Base-by-base conservation (phyloP, 2,888 invertebrate genomes). In the Glaucopsyche alexis region DNA sequence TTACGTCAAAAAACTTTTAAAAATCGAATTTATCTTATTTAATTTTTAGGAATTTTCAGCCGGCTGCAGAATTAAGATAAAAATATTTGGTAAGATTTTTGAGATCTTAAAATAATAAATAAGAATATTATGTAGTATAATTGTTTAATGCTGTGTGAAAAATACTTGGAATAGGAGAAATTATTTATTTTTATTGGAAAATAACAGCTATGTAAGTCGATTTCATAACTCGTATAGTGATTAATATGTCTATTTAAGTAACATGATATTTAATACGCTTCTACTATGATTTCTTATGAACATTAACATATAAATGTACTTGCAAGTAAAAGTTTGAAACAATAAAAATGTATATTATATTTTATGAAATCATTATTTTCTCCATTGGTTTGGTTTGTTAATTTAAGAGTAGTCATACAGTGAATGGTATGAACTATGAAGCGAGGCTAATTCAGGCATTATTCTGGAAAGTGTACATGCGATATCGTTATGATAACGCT, bases 391-490 rank as follows among this genome's bases (percentile, higher is more conserved):
- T 47, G 29, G 67, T 69, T 69, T 69, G 49, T 49, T 69, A 67
- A 67, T 45, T 45, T 66, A 14, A 69, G 29, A 69, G 29, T 29
- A 29, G 47, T 47, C 45, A 16, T 67, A 19, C 42, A 66, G 42
- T 66, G 14, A 19, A 16, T 67, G 45, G 73, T 74, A 76, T 74
- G 67, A 71, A 72, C 72, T 74, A 76, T 74, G 67, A 71, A 72
- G 74, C 78, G 76, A 75, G 47, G 74, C 74, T 73, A 78, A 77
- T 78, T 75, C 66, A 60, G 66, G 75, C 29, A 40, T 74, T 75
- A 78, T 77, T 78, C 78, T 76, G 70, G 72, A 72, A 14, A 55
- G 13, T n/a, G 49, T 55, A 19, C n/a, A n/a, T n/a, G 64, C 42
- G 13, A 73, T 29, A 47, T 55, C 42, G 13, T 47, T 11, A 9